These are phyloP conservation scores for Campylomormyrus tamandua DNA, from an alignment of 2,113 vertebrate genomes.

Conservation along the genomic window DNA sequence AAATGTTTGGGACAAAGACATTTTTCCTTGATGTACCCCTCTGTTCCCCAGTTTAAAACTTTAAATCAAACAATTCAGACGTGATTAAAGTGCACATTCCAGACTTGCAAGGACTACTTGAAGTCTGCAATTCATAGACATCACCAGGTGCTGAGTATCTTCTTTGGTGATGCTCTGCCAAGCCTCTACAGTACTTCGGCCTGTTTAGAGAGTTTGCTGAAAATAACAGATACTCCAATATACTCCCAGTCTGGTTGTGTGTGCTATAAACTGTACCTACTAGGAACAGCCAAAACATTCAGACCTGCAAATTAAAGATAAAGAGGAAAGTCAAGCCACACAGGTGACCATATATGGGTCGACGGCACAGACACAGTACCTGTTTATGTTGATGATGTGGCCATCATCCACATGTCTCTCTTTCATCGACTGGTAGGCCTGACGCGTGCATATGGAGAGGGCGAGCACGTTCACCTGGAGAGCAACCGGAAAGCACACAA, in stretches of 20 bases:
- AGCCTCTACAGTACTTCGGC: neutral
- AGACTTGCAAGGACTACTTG: no score
- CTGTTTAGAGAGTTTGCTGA: neutral
- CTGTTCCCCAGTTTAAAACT: no score
- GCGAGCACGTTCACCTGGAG: constrained; percentile 86
- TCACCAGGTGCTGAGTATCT: no score
- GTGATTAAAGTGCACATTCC: no score
- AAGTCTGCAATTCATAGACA: no score
- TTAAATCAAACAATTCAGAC: no score
- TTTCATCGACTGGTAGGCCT: constrained; percentile 91
- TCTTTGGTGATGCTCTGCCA: no score
- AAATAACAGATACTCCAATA: neutral
- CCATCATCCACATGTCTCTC: constrained; percentile 86
- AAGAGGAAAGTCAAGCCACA: neutral
- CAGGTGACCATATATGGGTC: neutral
- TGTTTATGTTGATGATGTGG: constrained; percentile 95
- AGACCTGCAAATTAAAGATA: neutral
- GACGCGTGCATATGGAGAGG: constrained; percentile 86
- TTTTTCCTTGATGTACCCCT: no score
- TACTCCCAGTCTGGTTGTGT: neutral
- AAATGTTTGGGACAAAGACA: no score
- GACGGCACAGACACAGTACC: constrained; percentile 50
- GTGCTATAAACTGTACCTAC: neutral
- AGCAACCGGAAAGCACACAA: no score
- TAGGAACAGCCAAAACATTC: neutral